Percentiles rank a stretch among this genome's conserved stretches.
Conservation (phyloP, 2,113 vertebrate species). For the Corydoras maculifer region DNA sequence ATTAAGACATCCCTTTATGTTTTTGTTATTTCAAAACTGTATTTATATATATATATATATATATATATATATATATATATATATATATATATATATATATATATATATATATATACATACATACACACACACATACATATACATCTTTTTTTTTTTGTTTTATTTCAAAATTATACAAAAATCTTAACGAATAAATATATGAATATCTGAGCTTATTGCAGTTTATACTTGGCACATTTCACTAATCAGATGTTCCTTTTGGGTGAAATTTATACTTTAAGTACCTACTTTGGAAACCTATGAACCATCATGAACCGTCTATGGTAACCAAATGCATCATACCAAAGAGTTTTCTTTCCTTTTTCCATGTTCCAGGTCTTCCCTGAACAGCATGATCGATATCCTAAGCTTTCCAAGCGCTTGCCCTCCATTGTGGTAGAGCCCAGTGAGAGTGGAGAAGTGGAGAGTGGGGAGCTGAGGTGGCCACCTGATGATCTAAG, state of each 20-base stretch:
- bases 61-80: too few species aligned
- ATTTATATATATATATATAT: too few species aligned
- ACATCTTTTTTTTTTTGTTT: too few species aligned
- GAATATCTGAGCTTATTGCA: conserved; percentile 1
- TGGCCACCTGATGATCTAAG: conserved; percentile 76
- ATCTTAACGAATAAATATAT: too few species aligned
- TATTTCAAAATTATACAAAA: too few species aligned
- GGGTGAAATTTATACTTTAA: background rate
- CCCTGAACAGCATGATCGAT: conserved; percentile 69
- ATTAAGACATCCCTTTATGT: too few species aligned
- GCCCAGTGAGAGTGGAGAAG: conserved; percentile 71
- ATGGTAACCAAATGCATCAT: background rate
- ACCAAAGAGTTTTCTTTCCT: background rate
- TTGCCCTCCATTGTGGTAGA: conserved; percentile 76
- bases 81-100: too few species aligned
- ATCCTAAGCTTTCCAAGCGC: conserved; percentile 73
- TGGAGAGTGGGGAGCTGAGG: conserved; percentile 76
- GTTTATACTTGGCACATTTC: background rate
- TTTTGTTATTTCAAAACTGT: too few species aligned
- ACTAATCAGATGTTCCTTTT: conserved; percentile 11
- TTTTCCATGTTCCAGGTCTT: conserved; percentile 56
- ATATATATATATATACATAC: too few species aligned
- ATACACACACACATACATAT: too few species aligned
- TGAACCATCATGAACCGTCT: background rate
- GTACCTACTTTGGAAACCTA: background rate